phyloP scores from a whole-genome alignment of 2,113 vertebrate species.

The Platysteira castanea region DNA sequence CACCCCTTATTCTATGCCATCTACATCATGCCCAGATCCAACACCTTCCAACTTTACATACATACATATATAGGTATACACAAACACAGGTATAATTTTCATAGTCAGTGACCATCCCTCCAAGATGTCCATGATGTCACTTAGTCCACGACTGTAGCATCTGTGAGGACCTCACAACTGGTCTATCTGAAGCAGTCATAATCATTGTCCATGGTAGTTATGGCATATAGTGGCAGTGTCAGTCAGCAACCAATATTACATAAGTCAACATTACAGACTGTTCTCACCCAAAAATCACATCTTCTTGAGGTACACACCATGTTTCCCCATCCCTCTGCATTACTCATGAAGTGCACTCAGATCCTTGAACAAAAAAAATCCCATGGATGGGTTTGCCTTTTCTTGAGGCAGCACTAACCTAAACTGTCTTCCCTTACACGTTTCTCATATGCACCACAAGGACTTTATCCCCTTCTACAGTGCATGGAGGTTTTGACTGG shows the following conservation, averaged over 20 bases:
- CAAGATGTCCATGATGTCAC: not conserved
- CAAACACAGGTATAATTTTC: not conserved
- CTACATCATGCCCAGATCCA: not conserved
- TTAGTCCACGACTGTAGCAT: not conserved
- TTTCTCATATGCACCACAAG: not conserved
- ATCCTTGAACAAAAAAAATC: not conserved
- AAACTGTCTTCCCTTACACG: not conserved
- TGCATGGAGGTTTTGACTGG: not conserved
- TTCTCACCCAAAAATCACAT: not conserved
- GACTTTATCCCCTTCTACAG: not conserved
- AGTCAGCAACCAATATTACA: not conserved
- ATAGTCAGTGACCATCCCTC: accelerated
- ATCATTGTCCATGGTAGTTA: not conserved
- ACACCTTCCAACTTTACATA: not conserved
- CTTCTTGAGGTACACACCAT: not conserved
- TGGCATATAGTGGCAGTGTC: not conserved
- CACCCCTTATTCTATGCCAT: not conserved
- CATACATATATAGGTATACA: not conserved
- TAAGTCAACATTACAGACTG: not conserved
- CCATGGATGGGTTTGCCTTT: not conserved
- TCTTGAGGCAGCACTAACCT: not conserved
- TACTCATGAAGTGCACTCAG: not conserved
- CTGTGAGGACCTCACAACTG: not conserved
- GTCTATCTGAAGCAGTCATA: not conserved
- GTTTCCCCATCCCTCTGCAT: not conserved